These are phyloP conservation scores for Ammospiza caudacuta DNA, from an alignment of 2,113 vertebrate species.

Conservation along the genomic window DNA sequence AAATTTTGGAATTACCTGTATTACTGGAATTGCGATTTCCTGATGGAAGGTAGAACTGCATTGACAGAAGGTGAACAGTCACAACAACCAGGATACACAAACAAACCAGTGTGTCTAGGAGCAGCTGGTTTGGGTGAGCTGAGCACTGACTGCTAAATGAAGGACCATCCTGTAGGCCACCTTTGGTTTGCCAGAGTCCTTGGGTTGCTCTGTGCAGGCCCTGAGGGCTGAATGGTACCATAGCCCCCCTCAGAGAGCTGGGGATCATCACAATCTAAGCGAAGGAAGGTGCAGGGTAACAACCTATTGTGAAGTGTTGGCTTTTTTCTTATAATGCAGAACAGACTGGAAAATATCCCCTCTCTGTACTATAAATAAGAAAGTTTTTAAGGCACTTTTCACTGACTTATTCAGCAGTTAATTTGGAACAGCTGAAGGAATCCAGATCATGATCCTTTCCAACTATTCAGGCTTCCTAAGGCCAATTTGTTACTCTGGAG, in stretches of 20 bases:
- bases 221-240: accelerated
- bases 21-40: neutral
- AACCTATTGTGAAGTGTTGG: neutral
- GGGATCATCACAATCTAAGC: neutral
- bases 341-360: neutral
- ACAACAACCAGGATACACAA: neutral
- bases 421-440: neutral
- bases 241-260: neutral
- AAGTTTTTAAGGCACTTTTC: neutral
- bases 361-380: neutral
- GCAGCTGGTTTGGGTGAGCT: neutral
- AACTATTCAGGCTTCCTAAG: neutral
- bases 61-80: neutral
- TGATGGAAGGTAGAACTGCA: neutral
- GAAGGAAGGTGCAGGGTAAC: neutral
- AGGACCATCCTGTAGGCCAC: neutral
- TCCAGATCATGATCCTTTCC: neutral
- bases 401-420: neutral
- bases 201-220: neutral
- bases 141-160: neutral
- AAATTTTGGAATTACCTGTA: neutral
- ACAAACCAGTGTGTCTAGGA: neutral
- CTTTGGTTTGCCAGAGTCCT: neutral
- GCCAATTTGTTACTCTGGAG: neutral
- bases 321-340: neutral